Percentiles rank a stretch among this genome's conserved stretches.
Conservation (phyloP, 37 sponge, comb jelly and placozoan genomes). For the Haliclona indistincta region DNA sequence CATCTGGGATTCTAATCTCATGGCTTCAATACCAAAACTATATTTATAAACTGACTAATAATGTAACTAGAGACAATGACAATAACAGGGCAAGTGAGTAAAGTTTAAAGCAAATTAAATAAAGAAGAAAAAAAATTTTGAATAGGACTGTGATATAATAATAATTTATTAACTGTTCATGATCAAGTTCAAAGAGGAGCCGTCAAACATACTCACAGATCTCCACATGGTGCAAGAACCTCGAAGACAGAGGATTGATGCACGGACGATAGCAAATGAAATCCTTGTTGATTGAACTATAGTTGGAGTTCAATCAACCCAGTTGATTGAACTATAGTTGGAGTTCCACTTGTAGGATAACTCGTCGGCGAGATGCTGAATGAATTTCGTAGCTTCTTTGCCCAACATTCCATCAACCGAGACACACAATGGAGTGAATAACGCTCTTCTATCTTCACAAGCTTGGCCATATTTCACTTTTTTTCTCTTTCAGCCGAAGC, state of each 20-base stretch:
- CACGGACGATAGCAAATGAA: slow-evolving; percentile 18
- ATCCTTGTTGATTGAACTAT: too few species aligned
- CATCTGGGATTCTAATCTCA: too few species aligned
- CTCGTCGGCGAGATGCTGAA: slow-evolving; percentile 1
- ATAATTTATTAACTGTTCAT: too few species aligned
- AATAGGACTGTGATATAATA: too few species aligned
- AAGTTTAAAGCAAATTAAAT: too few species aligned
- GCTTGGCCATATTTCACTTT: slow-evolving; percentile 39
- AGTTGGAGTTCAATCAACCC: not conserved
- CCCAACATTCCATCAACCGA: slow-evolving; percentile 46
- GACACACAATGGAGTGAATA: slow-evolving; percentile 30
- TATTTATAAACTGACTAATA: too few species aligned
- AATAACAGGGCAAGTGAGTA: too few species aligned
- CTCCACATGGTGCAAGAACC: slow-evolving; percentile 33
- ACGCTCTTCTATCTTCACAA: slow-evolving; percentile 8
- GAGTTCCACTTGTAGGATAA: not conserved
- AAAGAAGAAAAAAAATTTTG: too few species aligned
- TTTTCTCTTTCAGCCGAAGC: slow-evolving; percentile 40
- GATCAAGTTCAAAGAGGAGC: too few species aligned
- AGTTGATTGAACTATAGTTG: not conserved
- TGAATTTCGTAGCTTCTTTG: slow-evolving; percentile 15
- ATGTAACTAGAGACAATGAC: too few species aligned
- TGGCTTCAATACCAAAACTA: too few species aligned
- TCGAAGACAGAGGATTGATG: slow-evolving; percentile 18
- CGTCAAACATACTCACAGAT: too few species aligned